Evolutionary conservation across 2,113 vertebrate species (phyloP), one percentile per base, ranked within the genome.

Genomic region (Platysternon megacephalum): DNA sequence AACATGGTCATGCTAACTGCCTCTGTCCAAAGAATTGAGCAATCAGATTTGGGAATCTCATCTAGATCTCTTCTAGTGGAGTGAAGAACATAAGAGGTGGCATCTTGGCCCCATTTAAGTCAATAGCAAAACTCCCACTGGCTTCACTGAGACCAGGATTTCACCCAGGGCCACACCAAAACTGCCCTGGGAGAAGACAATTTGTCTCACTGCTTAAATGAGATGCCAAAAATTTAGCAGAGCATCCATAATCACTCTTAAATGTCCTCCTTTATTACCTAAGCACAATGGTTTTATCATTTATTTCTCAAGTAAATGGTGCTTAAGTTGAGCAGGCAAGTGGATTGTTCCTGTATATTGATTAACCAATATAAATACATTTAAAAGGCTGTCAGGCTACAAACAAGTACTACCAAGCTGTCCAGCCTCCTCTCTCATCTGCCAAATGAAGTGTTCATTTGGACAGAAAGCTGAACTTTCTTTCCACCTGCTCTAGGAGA

Each of bases 261-360:
- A 91, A 96, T 58, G 44, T 46, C 42, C 4, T 88, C 95, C 91
- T 92, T 93, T 82, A 94, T 79, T 74, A 93, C 89, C 91, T 91
- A 94, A 92, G 84, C 89, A 82, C 95, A 95, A 97, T 93, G 87
- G 90, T 83, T 95, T 97, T 96, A 97, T 96, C 94, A 95, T 94
- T 97, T 96, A 97, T 97, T 97, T 96, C 95, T 95, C 87, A 89
- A 95, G 96, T 96, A 97, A 97, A 93, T 94, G 87, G 84, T 86
- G 74, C 87, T 97, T 93, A 95, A 94, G 85, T 88, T 95, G 96
- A 97, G 92, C 91, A 91, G 82, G 79, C 94, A 74, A 97, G 91
- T 86, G 82, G 89, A 97, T 95, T 96, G 87, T 89, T 97, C 94
- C 90, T 94, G 92, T 91, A 92, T 84, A 95, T 90, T 81, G 96